A percentile compares a stretch with the other conserved stretches of the same genome.
Evolutionary conservation across 1,140 invertebrate species (phyloP).

Genomic region (Tetranychus urticae): DNA sequence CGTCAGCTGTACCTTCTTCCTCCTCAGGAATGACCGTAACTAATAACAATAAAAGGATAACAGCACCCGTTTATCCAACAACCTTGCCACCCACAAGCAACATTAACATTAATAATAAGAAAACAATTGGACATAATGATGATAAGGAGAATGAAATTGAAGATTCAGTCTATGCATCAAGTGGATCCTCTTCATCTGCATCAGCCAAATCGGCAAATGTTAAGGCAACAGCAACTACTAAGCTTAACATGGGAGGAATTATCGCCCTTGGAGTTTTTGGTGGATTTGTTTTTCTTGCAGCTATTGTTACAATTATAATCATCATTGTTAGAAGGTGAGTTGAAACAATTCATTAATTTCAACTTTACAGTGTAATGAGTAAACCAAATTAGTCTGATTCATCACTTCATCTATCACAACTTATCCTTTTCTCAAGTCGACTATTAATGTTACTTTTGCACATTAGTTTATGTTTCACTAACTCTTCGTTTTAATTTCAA

Average conservation of each 20-base stretch:
- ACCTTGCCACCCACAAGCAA: background rate
- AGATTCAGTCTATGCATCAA: constrained; percentile 17
- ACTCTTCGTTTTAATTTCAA: too few relatives aligned
- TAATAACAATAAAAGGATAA: too few relatives aligned
- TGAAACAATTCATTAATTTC: background rate
- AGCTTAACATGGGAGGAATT: constrained; percentile 54
- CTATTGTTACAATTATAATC: constrained; percentile 63
- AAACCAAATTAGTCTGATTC: too few relatives aligned
- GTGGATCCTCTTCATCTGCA: background rate
- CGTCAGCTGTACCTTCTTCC: background rate
- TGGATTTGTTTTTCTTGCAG: constrained; percentile 64
- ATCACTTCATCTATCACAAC: too few relatives aligned
- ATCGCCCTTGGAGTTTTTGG: constrained; percentile 70
- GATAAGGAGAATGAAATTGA: constrained; percentile 29
- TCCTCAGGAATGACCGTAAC: background rate
- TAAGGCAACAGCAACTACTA: constrained; percentile 36
- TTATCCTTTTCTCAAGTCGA: too few relatives aligned
- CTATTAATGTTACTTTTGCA: too few relatives aligned
- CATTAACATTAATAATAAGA: background rate
- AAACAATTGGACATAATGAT: background rate
- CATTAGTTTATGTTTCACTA: too few relatives aligned
- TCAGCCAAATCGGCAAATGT: constrained; percentile 17
- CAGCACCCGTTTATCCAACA: background rate
- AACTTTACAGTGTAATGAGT: too few relatives aligned
- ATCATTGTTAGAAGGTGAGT: constrained; percentile 65